phyloP scores from a whole-genome alignment of 2,797 vertebrate genomes.

The Falco columbarius region DNA sequence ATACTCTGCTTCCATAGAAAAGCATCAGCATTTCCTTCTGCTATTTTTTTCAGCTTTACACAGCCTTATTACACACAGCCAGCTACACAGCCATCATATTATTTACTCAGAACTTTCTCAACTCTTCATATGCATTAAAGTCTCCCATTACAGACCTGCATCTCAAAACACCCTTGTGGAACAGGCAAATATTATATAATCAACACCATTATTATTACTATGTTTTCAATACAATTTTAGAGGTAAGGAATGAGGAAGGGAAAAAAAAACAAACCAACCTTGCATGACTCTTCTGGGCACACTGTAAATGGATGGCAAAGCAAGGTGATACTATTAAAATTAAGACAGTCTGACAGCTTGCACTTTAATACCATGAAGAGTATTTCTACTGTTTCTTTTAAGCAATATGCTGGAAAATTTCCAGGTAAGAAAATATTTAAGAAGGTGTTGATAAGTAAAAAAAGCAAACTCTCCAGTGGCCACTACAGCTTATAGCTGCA shows the following conservation, averaged over 20 bases:
- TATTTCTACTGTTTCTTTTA: neutral
- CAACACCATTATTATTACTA: neutral
- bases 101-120: neutral
- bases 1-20: rapidly evolving
- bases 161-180: neutral
- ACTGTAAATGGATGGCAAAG: neutral
- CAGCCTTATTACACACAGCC: neutral
- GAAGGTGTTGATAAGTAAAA: neutral
- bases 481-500: neutral
- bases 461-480: neutral
- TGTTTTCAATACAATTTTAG: neutral
- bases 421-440: neutral
- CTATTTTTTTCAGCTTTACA: neutral
- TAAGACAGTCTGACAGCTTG: neutral
- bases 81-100: neutral
- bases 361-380: neutral
- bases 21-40: neutral
- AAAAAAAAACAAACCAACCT: neutral
- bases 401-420: neutral
- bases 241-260: neutral
- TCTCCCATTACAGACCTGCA: neutral
- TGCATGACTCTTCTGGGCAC: neutral
- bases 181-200: neutral
- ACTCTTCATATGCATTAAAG: neutral
- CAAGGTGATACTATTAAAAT: neutral